Evolutionary conservation across 2,888 invertebrate species (phyloP).

Genomic region (Drosophila nigritarsus): DNA sequence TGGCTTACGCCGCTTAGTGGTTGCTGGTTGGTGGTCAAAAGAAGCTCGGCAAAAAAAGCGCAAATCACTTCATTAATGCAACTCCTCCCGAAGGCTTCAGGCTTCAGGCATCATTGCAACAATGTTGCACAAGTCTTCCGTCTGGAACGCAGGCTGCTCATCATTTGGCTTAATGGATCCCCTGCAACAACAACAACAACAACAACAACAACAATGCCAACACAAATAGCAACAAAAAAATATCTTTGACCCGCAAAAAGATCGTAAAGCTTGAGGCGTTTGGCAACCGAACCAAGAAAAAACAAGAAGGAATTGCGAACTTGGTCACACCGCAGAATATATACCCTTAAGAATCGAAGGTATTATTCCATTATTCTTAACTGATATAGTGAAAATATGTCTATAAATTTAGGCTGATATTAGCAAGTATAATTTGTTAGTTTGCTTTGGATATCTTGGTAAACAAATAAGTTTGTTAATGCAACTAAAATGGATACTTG

Average conservation of each 20-base stretch:
- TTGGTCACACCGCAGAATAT: not conserved
- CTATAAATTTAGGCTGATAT: accelerated
- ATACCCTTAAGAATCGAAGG: not conserved
- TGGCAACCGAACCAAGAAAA: not conserved
- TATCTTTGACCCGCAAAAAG: constrained; percentile 49
- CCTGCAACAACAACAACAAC: constrained; percentile 21
- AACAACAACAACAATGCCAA: constrained; percentile 5
- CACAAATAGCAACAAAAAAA: constrained; percentile 11
- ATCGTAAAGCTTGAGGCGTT: constrained; percentile 10
- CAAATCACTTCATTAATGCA: constrained; percentile 78
- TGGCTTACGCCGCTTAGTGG: constrained; percentile 18
- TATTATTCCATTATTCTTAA: no score
- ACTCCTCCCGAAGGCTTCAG: constrained; percentile 1
- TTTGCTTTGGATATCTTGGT: not conserved
- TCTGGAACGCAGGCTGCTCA: constrained; percentile 54
- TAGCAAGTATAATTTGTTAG: not conserved
- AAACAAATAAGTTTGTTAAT: not conserved
- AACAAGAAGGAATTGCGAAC: not conserved
- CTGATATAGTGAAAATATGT: not conserved
- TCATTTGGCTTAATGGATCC: constrained; percentile 72
- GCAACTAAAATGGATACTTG: not conserved
- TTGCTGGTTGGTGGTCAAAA: constrained; percentile 59
- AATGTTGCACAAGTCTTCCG: constrained; percentile 60
- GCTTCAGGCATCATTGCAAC: constrained; percentile 45
- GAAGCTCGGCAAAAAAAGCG: constrained; percentile 59